Evolutionary conservation across 1,140 invertebrate genomes (phyloP).

Genomic region (Carcinoscorpius rotundicauda): DNA sequence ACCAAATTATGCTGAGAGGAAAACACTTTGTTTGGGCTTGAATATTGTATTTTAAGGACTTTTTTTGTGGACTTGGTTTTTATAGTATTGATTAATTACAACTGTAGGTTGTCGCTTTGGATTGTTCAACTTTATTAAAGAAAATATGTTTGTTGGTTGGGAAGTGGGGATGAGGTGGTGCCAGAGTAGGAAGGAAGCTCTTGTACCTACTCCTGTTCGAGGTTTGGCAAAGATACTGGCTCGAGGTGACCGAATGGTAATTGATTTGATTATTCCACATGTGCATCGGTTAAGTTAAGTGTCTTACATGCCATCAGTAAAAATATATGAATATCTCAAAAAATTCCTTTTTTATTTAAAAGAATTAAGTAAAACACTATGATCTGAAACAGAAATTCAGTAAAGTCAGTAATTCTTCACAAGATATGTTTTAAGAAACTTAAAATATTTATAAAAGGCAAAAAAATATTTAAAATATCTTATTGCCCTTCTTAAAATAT

Average conservation of each 20-base stretch:
- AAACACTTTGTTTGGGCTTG: no score
- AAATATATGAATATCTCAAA: no score
- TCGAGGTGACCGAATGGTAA: slow-evolving; percentile 14
- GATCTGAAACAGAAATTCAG: no score
- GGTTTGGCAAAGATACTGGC: slow-evolving; percentile 29
- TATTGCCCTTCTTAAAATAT: no score
- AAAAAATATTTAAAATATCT: no score
- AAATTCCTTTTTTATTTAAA: no score
- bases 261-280: neutral
- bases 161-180: slow-evolving; percentile 22
- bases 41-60: neutral
- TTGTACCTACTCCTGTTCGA: slow-evolving; percentile 40
- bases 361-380: no score
- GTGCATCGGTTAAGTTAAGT: no score
- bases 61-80: neutral
- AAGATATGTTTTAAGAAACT: no score
- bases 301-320: neutral
- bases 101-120: slow-evolving; percentile 27
- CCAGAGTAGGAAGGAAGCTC: slow-evolving; percentile 29
- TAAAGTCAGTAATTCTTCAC: no score
- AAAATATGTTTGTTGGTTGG: slow-evolving; percentile 19
- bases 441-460: no score
- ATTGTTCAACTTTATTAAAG: slow-evolving; percentile 25
- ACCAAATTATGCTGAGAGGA: no score
- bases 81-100: neutral